phyloP scores from a whole-genome alignment of 2,113 vertebrate species.

The Beaufortia kweichowensis region DNA sequence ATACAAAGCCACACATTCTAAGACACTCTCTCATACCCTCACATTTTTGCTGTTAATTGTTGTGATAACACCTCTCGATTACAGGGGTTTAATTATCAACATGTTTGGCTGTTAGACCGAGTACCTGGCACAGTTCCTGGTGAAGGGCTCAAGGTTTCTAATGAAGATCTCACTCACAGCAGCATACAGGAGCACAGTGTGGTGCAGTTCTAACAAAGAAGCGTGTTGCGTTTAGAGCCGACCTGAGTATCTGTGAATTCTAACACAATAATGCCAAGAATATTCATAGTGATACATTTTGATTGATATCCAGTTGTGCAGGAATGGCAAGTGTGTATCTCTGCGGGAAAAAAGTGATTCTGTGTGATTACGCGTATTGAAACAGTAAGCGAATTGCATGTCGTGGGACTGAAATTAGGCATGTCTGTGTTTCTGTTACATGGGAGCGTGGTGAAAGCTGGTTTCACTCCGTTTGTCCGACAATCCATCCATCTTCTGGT shows the following conservation, averaged over 20 bases:
- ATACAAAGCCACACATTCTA: slow-evolving; percentile 52
- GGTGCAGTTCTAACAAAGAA: slow-evolving; percentile 70
- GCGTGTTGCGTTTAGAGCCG: slow-evolving; percentile 65
- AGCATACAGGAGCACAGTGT: slow-evolving; percentile 58
- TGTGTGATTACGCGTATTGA: slow-evolving; percentile 29
- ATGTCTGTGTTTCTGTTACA: slow-evolving; percentile 42
- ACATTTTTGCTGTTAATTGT: slow-evolving; percentile 62
- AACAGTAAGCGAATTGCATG: slow-evolving; percentile 40
- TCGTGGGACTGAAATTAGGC: slow-evolving; percentile 48
- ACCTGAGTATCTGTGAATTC: slow-evolving; percentile 73
- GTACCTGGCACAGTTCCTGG: slow-evolving; percentile 57
- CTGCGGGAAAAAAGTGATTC: slow-evolving; percentile 23
- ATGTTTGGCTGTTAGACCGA: slow-evolving; percentile 58
- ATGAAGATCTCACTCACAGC: slow-evolving; percentile 64
- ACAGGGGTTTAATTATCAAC: slow-evolving; percentile 63
- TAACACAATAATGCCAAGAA: slow-evolving; percentile 72
- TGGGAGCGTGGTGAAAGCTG: slow-evolving; percentile 38
- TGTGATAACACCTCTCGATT: slow-evolving; percentile 62
- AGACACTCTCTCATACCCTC: slow-evolving; percentile 41
- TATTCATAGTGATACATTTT: slow-evolving; percentile 74
- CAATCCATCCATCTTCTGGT: slow-evolving; percentile 53
- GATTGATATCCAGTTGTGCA: slow-evolving; percentile 76
- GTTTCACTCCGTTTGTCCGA: slow-evolving; percentile 49
- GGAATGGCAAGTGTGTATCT: slow-evolving; percentile 43
- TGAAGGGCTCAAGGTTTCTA: slow-evolving; percentile 56